Evolutionary conservation across 2,797 vertebrate genomes (phyloP).

Genomic region (Synaphobranchus kaupii): DNA sequence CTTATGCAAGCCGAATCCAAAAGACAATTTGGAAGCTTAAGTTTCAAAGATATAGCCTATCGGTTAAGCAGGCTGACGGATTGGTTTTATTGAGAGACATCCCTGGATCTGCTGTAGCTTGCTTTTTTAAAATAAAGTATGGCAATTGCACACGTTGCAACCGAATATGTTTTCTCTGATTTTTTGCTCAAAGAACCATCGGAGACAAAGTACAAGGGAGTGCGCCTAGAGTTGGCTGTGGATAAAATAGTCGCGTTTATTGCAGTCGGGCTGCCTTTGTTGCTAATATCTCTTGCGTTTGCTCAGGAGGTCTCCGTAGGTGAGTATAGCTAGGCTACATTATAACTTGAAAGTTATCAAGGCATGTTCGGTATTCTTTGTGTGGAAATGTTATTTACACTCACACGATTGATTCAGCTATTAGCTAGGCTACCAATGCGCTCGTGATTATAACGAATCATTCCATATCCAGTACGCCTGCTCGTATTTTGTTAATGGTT

Average conservation of each 20-base stretch:
- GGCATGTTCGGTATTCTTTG: neutral
- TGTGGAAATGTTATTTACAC: neutral
- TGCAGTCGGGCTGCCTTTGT: constrained; percentile 89
- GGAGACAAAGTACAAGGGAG: constrained; percentile 85
- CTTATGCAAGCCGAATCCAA: neutral
- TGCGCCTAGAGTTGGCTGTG: constrained; percentile 87
- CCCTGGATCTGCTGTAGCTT: neutral
- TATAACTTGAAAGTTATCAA: neutral
- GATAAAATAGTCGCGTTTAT: constrained; percentile 91
- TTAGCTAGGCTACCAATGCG: neutral
- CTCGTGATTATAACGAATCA: neutral
- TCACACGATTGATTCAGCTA: neutral
- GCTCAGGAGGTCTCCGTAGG: constrained; percentile 93
- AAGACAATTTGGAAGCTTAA: neutral
- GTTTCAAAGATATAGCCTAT: neutral
- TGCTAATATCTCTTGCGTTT: constrained; percentile 94
- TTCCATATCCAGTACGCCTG: neutral
- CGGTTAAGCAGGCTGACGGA: neutral
- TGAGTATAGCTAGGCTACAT: constrained; percentile 63
- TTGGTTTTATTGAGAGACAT: neutral
- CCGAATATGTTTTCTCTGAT: constrained; percentile 94
- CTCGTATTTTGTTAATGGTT: neutral
- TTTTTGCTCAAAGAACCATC: constrained; percentile 89
- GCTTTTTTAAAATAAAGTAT: constrained; percentile 46
- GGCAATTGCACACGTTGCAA: constrained; percentile 92